Conservation (phyloP, 2,888 invertebrate species). For the Pyrochroa serraticornis region DNA sequence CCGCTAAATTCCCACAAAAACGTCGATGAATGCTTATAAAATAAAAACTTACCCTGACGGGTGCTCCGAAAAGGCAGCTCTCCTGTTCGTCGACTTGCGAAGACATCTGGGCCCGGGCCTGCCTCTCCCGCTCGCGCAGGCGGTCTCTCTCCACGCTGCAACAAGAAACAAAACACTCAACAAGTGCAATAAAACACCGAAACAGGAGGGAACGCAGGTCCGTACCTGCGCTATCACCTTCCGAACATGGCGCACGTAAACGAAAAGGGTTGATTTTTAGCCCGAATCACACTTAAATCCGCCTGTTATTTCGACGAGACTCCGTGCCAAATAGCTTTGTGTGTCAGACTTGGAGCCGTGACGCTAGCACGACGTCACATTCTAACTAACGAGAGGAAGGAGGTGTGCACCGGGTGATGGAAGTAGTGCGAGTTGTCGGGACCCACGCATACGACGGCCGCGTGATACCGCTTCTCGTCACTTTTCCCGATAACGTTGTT, state of each 20-base stretch:
- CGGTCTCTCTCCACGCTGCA: conserved; percentile 70
- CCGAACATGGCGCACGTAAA: background rate
- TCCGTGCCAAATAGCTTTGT: conserved; percentile 29
- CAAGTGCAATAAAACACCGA: conserved; percentile 32
- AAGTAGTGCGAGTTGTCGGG: background rate
- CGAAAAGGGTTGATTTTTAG: background rate
- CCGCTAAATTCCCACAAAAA: too few relatives aligned
- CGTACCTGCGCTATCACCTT: background rate
- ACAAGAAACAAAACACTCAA: conserved; percentile 41
- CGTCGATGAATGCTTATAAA: background rate
- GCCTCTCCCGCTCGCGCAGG: conserved; percentile 78
- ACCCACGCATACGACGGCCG: too few relatives aligned
- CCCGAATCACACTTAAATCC: conserved; percentile 12
- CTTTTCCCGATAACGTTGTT: too few relatives aligned
- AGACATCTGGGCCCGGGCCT: conserved; percentile 78
- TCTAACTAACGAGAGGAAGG: conserved; percentile 28
- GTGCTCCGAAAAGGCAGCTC: conserved; percentile 70
- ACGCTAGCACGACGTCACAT: conserved; percentile 39
- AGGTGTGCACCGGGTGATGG: conserved; percentile 10
- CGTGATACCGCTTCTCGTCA: too few relatives aligned
- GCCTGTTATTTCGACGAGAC: conserved; percentile 12
- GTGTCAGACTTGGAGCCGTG: conserved; percentile 37
- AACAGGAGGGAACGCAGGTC: conserved; percentile 10
- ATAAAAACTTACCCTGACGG: conserved; percentile 65
- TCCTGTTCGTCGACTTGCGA: conserved; percentile 66